A percentile compares a stretch with the other conserved stretches of the same genome.
Conservation (phyloP, 2,113 vertebrate genomes). For the Anolis carolinensis region DNA sequence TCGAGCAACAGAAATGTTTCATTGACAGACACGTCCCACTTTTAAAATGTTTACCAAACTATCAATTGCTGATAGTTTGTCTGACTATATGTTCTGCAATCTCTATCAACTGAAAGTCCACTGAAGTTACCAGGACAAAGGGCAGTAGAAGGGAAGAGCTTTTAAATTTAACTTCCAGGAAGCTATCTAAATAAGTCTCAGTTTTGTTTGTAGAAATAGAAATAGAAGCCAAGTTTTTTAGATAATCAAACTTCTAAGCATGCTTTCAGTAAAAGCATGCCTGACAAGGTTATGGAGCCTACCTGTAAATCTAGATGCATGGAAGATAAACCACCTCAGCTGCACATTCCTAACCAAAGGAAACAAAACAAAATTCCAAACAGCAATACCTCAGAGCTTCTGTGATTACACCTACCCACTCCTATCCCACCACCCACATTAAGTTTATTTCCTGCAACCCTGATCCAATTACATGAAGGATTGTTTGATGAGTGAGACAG, state of each 20-base stretch:
- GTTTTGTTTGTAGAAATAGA: background rate
- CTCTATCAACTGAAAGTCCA: background rate
- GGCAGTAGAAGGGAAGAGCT: background rate
- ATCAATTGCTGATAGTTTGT: background rate
- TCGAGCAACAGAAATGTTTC: background rate
- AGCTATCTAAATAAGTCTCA: background rate
- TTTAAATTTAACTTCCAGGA: background rate
- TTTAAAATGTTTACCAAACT: background rate
- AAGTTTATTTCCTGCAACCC: constrained; percentile 4
- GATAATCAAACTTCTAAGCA: background rate
- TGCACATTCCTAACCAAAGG: background rate
- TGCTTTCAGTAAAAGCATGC: background rate
- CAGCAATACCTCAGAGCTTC: background rate
- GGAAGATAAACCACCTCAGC: background rate
- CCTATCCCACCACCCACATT: background rate
- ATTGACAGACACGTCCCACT: background rate
- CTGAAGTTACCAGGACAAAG: background rate
- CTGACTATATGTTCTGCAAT: background rate
- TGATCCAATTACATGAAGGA: constrained; percentile 31
- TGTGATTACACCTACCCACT: background rate
- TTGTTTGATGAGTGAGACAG: constrained; percentile 24
- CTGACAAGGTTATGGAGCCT: constrained; percentile 9
- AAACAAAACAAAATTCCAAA: background rate
- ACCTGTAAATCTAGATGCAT: constrained; percentile 2
- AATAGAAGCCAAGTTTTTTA: background rate